These are phyloP conservation scores for Cryptus viduatorius DNA, from an alignment of 2,888 invertebrate genomes.

Conservation along the genomic window DNA sequence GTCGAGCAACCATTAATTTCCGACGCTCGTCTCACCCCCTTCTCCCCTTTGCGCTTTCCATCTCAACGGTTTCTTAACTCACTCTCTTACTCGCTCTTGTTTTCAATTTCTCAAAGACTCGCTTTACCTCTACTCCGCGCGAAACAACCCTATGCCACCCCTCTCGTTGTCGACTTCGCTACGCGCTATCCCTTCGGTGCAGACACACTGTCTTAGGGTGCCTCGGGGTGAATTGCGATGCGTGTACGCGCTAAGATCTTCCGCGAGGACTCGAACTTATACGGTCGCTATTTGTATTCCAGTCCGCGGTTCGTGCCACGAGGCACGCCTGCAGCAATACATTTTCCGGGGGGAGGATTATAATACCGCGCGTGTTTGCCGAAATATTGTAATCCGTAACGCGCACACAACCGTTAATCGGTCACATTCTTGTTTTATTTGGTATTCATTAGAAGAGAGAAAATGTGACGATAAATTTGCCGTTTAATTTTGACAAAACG, in stretches of 20 bases:
- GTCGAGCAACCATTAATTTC: constrained; percentile 77
- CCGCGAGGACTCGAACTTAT: constrained; percentile 6
- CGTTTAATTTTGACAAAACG: no score
- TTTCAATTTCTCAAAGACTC: constrained; percentile 77
- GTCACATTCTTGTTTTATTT: constrained; percentile 11
- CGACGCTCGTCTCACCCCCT: constrained; percentile 53
- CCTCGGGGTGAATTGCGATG: constrained; percentile 57
- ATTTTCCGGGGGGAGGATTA: constrained; percentile 23
- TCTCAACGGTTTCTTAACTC: constrained; percentile 21
- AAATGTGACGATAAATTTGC: constrained; percentile 16
- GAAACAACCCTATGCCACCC: constrained; percentile 34
- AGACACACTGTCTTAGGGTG: constrained; percentile 1
- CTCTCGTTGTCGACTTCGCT: constrained; percentile 13
- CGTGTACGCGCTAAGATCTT: constrained; percentile 44
- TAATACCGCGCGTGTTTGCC: constrained; percentile 41
- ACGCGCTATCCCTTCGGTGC: constrained; percentile 31
- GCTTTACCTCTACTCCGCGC: constrained; percentile 34
- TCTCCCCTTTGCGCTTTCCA: background rate
- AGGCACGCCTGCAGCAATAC: constrained; percentile 31
- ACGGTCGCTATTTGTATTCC: constrained; percentile 69
- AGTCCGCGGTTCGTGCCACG: constrained; percentile 7
- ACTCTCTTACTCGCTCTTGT: constrained; percentile 63
- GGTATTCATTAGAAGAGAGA: background rate
- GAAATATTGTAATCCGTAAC: constrained; percentile 10
- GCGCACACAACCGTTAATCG: constrained; percentile 12